Evolutionary conservation across 2,888 invertebrate species (phyloP), one percentile per base, ranked within the genome.

Genomic region (Aphodius granarius): DNA sequence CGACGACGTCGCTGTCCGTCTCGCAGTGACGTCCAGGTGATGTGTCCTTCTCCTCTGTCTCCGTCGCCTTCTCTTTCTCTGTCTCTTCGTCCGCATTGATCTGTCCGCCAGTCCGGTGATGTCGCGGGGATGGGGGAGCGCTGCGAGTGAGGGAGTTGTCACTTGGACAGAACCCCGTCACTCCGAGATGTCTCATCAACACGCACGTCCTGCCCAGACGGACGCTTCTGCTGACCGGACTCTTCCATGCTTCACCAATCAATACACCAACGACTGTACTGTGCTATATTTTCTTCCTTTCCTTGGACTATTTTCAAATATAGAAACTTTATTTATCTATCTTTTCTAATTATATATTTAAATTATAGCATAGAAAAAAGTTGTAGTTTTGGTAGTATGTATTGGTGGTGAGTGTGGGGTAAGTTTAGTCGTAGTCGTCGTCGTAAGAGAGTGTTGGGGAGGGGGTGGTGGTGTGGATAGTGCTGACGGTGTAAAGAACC

Each of bases 111-210:
- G 62, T 66, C 73, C 66, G 73, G 73, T 72, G 73, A 66, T 66
- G 72, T 63, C 65, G 21, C 66, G 71, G 71, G n/a, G 62, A 64
- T 21, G 72, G 77, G 70, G 74, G 75, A 73, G 72, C 63, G 73
- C 76, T 77, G 20, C 66, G 76, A 75, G 77, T 78, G 79, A 71
- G 78, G 76, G 79, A 80, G 79, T 71, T 76, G 75, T 78, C 75
- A 80, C 79, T 80, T 79, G 80, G 79, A 80, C 79, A 80, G 78
- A 71, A 66, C 77, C 78, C 80, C 78, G 80, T 80, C 80, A 81
- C 78, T 78, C 80, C 74, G 80, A 81, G 80, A 81, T 80, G 80
- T 81, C 80, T 81, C 80, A 80, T 81, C 80, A 81, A 80, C 80
- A 81, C 80, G 80, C 80, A 80, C 80, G 80, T 81, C 78, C 80